phyloP scores from a whole-genome alignment of 2,113 vertebrate genomes.

The Pipa parva region DNA sequence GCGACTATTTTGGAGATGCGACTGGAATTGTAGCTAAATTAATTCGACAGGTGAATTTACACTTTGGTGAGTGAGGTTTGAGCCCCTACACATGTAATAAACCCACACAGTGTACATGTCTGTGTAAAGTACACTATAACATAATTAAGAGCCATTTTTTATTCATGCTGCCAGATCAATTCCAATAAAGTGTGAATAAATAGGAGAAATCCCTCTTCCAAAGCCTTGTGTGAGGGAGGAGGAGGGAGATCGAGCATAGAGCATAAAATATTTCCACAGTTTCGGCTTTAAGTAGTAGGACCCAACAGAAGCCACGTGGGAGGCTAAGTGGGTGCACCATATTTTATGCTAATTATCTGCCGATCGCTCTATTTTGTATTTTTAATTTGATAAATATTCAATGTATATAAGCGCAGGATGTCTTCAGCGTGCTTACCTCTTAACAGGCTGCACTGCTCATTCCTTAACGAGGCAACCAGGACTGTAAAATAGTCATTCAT shows the following conservation, averaged over 20 bases:
- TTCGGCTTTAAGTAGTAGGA: slow-evolving; percentile 34
- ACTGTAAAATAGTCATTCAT: too few species aligned
- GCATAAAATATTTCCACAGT: slow-evolving; percentile 5
- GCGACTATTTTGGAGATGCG: too few species aligned
- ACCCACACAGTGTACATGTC: too few species aligned
- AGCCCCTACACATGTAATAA: too few species aligned
- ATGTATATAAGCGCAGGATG: slow-evolving; percentile 28
- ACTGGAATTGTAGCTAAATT: too few species aligned
- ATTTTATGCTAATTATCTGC: slow-evolving; percentile 39
- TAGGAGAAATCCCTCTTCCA: background rate
- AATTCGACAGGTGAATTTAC: too few species aligned
- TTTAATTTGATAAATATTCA: slow-evolving; percentile 41
- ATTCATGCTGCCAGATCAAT: too few species aligned
- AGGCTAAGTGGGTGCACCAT: slow-evolving; percentile 35
- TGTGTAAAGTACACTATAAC: too few species aligned
- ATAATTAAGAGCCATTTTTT: too few species aligned
- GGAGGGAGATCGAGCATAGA: background rate
- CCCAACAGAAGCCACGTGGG: slow-evolving; percentile 34
- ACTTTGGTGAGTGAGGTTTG: too few species aligned
- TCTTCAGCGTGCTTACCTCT: slow-evolving; percentile 11
- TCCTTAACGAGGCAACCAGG: too few species aligned
- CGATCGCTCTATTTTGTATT: slow-evolving; percentile 27
- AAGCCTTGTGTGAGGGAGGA: background rate
- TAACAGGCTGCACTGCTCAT: background rate
- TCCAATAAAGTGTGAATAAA: background rate